A percentile compares a stretch with the other conserved stretches of the same genome.
Evolutionary conservation across 2,888 invertebrate genomes (phyloP).

Genomic region (Oxystoma pomonae): DNA sequence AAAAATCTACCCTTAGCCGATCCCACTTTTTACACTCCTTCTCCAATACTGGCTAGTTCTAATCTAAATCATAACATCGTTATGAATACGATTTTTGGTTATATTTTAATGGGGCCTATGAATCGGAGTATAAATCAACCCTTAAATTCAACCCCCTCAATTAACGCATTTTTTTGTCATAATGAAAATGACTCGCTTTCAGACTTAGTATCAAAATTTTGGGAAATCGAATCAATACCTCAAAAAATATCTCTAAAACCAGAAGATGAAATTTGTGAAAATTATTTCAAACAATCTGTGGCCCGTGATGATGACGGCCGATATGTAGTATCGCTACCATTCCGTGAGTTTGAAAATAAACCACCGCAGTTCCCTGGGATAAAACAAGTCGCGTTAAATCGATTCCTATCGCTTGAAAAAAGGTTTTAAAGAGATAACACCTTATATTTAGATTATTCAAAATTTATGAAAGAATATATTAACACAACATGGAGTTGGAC

Average conservation of each 20-base stretch:
- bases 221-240: background rate
- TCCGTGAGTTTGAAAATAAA: background rate
- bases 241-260: background rate
- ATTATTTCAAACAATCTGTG: background rate
- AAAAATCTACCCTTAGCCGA: background rate
- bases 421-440: background rate
- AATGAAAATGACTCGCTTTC: background rate
- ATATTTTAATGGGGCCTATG: background rate
- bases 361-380: background rate
- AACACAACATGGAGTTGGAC: background rate
- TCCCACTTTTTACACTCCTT: background rate
- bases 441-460: background rate
- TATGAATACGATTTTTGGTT: slow-evolving; percentile 2
- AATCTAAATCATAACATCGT: background rate
- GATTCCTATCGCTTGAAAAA: background rate
- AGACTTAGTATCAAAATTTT: background rate
- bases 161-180: background rate
- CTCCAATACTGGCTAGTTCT: background rate
- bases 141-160: background rate
- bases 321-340: background rate
- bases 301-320: background rate
- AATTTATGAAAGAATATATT: slow-evolving; percentile 3
- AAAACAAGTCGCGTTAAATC: background rate
- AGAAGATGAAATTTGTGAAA: background rate
- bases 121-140: background rate